These are phyloP conservation scores for Diadophis punctatus DNA, from an alignment of 2,113 vertebrate genomes.

Conservation along the genomic window DNA sequence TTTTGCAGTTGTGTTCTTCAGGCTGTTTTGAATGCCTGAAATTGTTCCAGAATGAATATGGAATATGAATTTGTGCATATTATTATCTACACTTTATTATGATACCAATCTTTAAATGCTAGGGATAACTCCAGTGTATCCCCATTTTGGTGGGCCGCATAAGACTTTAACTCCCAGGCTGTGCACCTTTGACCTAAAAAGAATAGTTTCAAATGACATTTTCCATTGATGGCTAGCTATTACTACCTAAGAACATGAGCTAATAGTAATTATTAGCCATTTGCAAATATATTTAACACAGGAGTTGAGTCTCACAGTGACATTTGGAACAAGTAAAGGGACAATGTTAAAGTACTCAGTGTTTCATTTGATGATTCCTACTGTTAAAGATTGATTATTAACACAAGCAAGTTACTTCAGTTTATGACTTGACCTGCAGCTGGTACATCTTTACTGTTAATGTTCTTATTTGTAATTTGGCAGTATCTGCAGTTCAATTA, in stretches of 20 bases:
- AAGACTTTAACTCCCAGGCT: not conserved
- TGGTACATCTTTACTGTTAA: not conserved
- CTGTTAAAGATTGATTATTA: not conserved
- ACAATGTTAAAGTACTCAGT: not conserved
- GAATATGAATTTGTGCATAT: not conserved
- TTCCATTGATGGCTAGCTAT: not conserved
- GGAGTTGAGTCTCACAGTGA: not conserved
- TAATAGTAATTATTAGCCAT: not conserved
- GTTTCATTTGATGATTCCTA: not conserved
- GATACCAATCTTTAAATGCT: not conserved
- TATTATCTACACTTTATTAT: not conserved
- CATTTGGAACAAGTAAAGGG: not conserved
- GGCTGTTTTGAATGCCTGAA: not conserved
- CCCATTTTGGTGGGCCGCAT: not conserved
- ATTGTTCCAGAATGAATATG: not conserved
- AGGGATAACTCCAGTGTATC: not conserved
- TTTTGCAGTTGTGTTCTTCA: not conserved
- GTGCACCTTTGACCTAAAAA: not conserved
- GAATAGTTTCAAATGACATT: not conserved
- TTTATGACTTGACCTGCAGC: not conserved
- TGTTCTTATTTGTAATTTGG: not conserved
- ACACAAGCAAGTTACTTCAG: not conserved
- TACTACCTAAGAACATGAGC: not conserved
- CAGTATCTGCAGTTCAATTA: not conserved
- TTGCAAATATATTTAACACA: not conserved